Percentiles rank a stretch among this genome's conserved stretches.
Conservation (phyloP, 2,113 vertebrate genomes). For the Catharus bicknelli region DNA sequence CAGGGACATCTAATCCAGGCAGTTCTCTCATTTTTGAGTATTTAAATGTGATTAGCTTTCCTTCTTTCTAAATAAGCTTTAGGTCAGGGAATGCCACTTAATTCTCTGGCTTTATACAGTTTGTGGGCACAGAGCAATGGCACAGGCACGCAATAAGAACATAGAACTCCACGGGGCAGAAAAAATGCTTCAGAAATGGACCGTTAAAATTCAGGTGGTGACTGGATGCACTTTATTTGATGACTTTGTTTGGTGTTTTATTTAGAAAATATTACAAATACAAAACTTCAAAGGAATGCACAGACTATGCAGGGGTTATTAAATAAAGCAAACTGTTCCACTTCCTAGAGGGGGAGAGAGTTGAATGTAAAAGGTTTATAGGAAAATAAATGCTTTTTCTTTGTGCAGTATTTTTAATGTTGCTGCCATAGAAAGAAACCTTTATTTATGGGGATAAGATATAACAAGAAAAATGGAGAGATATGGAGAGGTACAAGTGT, state of each 20-base stretch:
- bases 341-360: not conserved
- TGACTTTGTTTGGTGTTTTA: not conserved
- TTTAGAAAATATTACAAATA: conserved; percentile 17
- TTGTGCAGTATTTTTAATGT: not conserved
- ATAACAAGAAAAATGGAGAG: not conserved
- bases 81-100: not conserved
- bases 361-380: not conserved
- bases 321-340: not conserved
- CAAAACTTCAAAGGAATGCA: not conserved
- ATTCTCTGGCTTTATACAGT: not conserved
- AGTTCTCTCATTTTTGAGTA: not conserved
- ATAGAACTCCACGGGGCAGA: not conserved
- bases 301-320: not conserved
- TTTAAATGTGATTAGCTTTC: not conserved
- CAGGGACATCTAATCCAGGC: not conserved
- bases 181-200: conserved; percentile 1
- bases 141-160: not conserved
- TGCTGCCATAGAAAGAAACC: not conserved
- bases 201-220: not conserved
- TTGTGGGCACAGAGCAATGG: not conserved
- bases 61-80: not conserved
- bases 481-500: not conserved
- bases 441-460: not conserved
- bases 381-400: conserved; percentile 4
- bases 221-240: not conserved